phyloP scores from a whole-genome alignment of 1,140 invertebrate genomes.

The Heterodera carotae region DNA sequence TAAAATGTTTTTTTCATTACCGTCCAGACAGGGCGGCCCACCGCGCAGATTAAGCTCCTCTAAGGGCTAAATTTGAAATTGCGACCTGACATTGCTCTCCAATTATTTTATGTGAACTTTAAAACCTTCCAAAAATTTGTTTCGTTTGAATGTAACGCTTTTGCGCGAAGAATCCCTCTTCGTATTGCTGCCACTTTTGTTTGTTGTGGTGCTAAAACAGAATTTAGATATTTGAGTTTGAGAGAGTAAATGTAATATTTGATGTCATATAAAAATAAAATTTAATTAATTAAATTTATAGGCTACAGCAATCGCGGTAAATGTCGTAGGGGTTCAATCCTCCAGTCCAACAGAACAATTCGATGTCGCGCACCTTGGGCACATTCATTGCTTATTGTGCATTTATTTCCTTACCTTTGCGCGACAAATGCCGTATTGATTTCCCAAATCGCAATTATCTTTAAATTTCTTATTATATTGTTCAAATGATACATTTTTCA shows the following conservation, averaged over 20 bases:
- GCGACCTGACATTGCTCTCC: neutral
- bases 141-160: slow-evolving; percentile 1
- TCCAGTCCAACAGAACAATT: slow-evolving; percentile 55
- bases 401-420: slow-evolving; percentile 18
- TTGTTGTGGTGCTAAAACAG: slow-evolving; percentile 39
- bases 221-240: slow-evolving; percentile 37
- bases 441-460: slow-evolving; percentile 13
- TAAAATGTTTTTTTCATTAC: slow-evolving; percentile 48
- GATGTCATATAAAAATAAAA: slow-evolving; percentile 11
- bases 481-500: neutral
- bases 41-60: neutral
- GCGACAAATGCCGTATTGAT: slow-evolving; percentile 6
- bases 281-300: neutral
- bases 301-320: slow-evolving; percentile 53
- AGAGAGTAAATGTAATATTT: too few species aligned
- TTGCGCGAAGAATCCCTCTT: slow-evolving; percentile 36
- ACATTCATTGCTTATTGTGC: slow-evolving; percentile 42
- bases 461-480: neutral
- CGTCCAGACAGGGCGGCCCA: slow-evolving; percentile 38
- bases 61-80: slow-evolving; percentile 27
- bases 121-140: neutral
- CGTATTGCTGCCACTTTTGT: slow-evolving; percentile 41
- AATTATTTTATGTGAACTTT: neutral
- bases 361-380: slow-evolving; percentile 49
- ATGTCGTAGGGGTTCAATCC: slow-evolving; percentile 58